Conservation (phyloP, 2,888 invertebrate species). For the Lottia gigantea region DNA sequence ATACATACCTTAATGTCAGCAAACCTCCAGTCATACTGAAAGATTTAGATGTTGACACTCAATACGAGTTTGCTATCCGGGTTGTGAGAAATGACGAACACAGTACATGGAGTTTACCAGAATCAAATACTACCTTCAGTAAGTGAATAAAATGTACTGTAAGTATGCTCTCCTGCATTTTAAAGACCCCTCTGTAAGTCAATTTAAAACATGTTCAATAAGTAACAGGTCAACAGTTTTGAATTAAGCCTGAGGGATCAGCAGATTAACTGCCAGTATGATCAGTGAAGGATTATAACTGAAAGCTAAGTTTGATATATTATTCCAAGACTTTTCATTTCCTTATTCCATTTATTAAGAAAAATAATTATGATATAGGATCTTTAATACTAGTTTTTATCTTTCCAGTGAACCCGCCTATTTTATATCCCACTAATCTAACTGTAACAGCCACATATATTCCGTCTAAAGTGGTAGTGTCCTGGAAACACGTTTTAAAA, state of each 20-base stretch:
- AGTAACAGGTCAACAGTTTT: too few relatives aligned
- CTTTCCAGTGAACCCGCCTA: not conserved
- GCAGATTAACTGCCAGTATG: too few relatives aligned
- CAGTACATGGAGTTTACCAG: slow-evolving; percentile 32
- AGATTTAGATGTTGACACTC: slow-evolving; percentile 25
- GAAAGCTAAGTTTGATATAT: too few relatives aligned
- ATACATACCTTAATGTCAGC: not conserved
- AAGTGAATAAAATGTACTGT: not conserved
- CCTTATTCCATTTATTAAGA: too few relatives aligned
- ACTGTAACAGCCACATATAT: not conserved
- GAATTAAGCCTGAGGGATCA: too few relatives aligned
- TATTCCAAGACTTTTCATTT: too few relatives aligned
- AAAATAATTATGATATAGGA: too few relatives aligned
- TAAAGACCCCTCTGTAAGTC: too few relatives aligned
- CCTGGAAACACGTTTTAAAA: not conserved
- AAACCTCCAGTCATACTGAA: slow-evolving; percentile 11
- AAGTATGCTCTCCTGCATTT: too few relatives aligned
- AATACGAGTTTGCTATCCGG: slow-evolving; percentile 31
- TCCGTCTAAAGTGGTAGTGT: not conserved
- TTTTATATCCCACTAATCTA: not conserved
- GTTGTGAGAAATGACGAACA: slow-evolving; percentile 22
- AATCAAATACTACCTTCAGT: slow-evolving; percentile 29
- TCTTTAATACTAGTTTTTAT: too few relatives aligned
- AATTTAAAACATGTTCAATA: too few relatives aligned
- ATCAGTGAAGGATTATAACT: too few relatives aligned